phyloP scores from a whole-genome alignment of 2,888 invertebrate species.

The Incurvaria masculella region DNA sequence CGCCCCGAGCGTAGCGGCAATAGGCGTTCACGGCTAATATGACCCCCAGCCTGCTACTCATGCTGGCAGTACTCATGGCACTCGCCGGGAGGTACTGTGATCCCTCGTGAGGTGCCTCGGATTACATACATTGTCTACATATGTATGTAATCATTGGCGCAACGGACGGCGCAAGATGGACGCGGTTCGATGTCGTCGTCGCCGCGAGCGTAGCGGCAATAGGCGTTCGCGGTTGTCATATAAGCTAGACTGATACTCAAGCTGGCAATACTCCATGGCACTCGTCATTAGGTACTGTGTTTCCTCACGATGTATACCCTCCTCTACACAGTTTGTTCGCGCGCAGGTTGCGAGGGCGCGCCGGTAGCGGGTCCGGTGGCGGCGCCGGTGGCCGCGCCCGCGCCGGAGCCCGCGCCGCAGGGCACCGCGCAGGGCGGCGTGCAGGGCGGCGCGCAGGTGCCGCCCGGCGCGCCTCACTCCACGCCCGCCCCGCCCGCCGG shows the following conservation, averaged over 20 bases:
- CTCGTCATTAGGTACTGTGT: constrained; percentile 35
- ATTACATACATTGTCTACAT: too few species aligned
- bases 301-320: too few species aligned
- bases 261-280: constrained; percentile 49
- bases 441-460: constrained; percentile 51
- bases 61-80: constrained; percentile 49
- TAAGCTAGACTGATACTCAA: constrained; percentile 46
- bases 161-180: too few species aligned
- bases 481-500: constrained; percentile 49
- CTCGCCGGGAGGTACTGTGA: constrained; percentile 32
- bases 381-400: too few species aligned
- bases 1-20: constrained; percentile 33
- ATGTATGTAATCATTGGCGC: too few species aligned
- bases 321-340: too few species aligned
- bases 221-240: too few species aligned
- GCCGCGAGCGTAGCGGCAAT: constrained; percentile 25
- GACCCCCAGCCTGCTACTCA: constrained; percentile 48
- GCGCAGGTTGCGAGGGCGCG: neutral
- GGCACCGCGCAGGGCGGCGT: constrained; percentile 56
- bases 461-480: constrained; percentile 48
- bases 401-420: constrained; percentile 56
- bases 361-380: constrained; percentile 54
- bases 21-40: constrained; percentile 39
- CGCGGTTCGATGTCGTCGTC: constrained; percentile 28
- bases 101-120: too few species aligned